Evolutionary conservation across 2,888 invertebrate species (phyloP).

Genomic region (Erebia ligea): DNA sequence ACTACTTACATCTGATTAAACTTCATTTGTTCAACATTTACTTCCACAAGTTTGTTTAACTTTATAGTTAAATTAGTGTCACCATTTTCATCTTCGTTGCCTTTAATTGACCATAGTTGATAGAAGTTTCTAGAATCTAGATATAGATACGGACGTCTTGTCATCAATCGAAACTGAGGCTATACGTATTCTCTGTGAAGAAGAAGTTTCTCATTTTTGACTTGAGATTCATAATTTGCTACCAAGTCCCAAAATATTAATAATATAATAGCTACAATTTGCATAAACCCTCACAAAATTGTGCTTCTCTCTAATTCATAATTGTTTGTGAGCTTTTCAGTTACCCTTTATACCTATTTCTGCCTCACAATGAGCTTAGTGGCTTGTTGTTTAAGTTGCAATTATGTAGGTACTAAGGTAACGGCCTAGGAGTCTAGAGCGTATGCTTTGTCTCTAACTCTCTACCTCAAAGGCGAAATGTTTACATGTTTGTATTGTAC

Average conservation of each 20-base stretch:
- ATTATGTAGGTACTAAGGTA: conserved; percentile 20
- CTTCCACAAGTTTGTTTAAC: no score
- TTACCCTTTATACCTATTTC: conserved; percentile 12
- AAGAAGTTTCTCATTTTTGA: neutral
- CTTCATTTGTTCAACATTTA: no score
- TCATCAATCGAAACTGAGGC: neutral
- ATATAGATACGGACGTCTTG: neutral
- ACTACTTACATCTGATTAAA: no score
- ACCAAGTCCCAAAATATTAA: neutral
- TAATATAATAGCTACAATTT: neutral
- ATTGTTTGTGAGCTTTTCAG: conserved; percentile 17
- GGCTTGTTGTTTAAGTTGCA: conserved; percentile 23
- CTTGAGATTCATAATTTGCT: neutral
- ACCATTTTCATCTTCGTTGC: no score
- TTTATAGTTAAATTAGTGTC: no score
- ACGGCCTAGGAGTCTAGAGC: neutral
- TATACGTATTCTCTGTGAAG: neutral
- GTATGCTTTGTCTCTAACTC: conserved; percentile 22
- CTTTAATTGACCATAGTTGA: no score
- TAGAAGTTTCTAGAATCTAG: no score
- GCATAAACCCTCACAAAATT: neutral
- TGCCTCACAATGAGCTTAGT: conserved; percentile 18
- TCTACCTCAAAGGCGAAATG: conserved; percentile 18
- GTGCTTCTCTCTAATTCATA: conserved; percentile 6
- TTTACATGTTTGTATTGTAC: conserved; percentile 20